Base-by-base conservation (phyloP, 2,888 invertebrate genomes). In the Cabera pusaria region DNA sequence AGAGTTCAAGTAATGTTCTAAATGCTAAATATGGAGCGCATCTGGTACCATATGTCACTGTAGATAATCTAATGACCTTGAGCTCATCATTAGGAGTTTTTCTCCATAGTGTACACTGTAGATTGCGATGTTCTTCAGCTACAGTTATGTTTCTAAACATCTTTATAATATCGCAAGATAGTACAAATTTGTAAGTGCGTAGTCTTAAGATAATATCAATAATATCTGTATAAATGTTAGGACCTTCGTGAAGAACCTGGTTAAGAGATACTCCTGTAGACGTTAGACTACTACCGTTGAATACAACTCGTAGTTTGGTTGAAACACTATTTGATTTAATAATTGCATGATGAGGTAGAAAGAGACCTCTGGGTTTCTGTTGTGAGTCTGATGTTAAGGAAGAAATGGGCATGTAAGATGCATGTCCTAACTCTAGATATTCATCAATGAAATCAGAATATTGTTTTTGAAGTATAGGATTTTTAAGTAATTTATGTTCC, bases 241-340 rank as follows among this genome's bases (percentile, higher is more conserved):
- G 51, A 29, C 53, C 50, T 43, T 51, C 47, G 34, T 25, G 21
- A 6, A 54, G 10, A 8, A 40, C 21, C 6, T 51, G 41, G 20
- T 53, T 53, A 1, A 53, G 22, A 1, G 50, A 46, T 0, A 43
- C n/a, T 4, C 40, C 2, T 1, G 10, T 24, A 3, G 24, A 33
- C 2, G 33, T 12, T 8, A 6, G 24, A 5, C 24, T 25, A n/a
- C 24, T 25, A 2, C 18, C 28, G 9, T 36, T 26, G 14, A 34
- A 25, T 2, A 34, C 25, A 2, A 26, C 25, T 1, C 24, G 20
- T 9, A 34, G 25, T 14, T 20, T 34, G 1, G 34, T 34, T 20
- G 25, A 34, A 7, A 25, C 18, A 26, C 25, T 26, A 9, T 26
- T 2, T 5, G 34, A 14, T 26, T 26, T 34, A 2, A 34, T 12